Evolutionary conservation across 1,140 invertebrate genomes (phyloP), one percentile per base, ranked within the genome.

Genomic region (Bombus impatiens): DNA sequence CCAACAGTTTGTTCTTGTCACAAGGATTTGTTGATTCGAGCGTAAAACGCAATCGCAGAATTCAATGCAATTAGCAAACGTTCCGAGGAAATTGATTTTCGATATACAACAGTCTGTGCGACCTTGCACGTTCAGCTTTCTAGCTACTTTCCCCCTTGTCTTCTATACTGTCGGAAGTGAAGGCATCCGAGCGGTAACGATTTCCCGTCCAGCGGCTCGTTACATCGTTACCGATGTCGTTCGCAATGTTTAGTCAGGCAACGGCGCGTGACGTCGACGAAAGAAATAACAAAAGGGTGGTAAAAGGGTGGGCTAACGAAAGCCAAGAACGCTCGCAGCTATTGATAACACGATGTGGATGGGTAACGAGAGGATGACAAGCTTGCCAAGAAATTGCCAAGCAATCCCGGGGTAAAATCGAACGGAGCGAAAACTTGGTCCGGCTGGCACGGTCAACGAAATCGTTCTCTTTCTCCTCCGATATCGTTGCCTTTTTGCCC

Each of bases 311-410:
- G 44, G 28, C 42, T 37, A 47, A 80, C 42, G 78, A 53, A 80
- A 74, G 59, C 70, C 68, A 57, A 35, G 59, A 82, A 42, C 37
- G 71, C 44, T 86, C 59, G 28, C 78, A 32, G 84, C 71, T 75
- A 76, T 82, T 86, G 79, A 82, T 70, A 86, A 86, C 79, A 42
- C 71, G 71, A 57, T 44, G 71, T 57, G 84, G 71, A 75, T 68
- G 44, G 84, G 78, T 86, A 86, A 82, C 84, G 71, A 82, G 79
- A 59, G 72, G 79, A 62, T 85, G 83, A 80, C 83, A 80, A 78
- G 78, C 68, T 79, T 85, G 83, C 83, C 77, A 85, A 85, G 83
- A 80, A 85, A 85, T 85, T n/a, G 82, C 44, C 32, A 47, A 71
- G 67, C n/a, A 72, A 80, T 47, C 53, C 15, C 32, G 15, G 53